Base-by-base conservation (phyloP, 64 coral and sea anemone species). In the Cladopsammia gracilis region DNA sequence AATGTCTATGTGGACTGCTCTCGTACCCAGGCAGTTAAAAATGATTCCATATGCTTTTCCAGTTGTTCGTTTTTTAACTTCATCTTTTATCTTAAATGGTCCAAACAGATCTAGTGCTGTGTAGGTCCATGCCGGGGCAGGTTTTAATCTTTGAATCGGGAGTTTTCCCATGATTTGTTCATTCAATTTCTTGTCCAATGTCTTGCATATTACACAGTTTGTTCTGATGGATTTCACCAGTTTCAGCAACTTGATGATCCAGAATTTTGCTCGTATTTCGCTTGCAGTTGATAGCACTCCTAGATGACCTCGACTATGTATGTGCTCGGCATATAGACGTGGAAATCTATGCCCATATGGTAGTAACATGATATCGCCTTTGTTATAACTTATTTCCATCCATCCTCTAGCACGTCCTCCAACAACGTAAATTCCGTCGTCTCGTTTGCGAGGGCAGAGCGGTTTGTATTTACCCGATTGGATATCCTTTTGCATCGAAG, bases 181-280 rank as follows among this genome's bases (percentile, higher is more conserved):
- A 2, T 56, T 50, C 22, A 20, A 18, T 48, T 75, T 77, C 62
- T 90, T 78, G 8, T 83, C 77, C 22, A 26, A 77, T 59, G 44
- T 71, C 24, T 24, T 71, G 24, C n/a, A 0, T 34, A 14, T 71
- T 34, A 34, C 34, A 34, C 34, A 64, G n/a, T 64, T 9, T 9
- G 24, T 44, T 66, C 59, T 81, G 22, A 91, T 91, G 52, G 52
- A 11, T 23, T 91, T 91, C 6, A 83, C 77, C n/a, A 91, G 22
- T 18, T 72, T 82, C 6, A 57, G 54, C 1, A 91, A 13, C 61
- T 91, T 59, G n/a, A 72, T 6, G 4, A 91, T 91, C 89, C 89
- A 91, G 50, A 83, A 91, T 47, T 47, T 69, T 59, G 78, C 43
- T 11, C 78, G 48, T n/a, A 91, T 72, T n/a, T 91, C 83, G 76